Conservation (phyloP, 2,113 vertebrate genomes). For the Cettia cetti region DNA sequence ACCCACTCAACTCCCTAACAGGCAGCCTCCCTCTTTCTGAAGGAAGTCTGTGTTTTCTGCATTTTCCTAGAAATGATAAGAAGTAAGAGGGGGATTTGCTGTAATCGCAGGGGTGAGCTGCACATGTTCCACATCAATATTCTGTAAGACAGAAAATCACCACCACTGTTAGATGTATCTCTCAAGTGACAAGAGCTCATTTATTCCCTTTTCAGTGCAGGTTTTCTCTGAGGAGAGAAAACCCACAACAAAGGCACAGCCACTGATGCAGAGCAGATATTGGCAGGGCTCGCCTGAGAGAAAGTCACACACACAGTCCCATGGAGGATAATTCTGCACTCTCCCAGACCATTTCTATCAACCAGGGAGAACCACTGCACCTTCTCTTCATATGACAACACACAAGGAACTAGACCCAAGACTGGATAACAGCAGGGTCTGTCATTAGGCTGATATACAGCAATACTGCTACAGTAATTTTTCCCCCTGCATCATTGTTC, state of each 20-base stretch:
- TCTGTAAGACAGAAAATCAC: neutral
- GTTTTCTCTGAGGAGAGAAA: neutral
- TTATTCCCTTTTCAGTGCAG: neutral
- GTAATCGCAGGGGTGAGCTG: neutral
- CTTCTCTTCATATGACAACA: neutral
- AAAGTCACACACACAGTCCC: neutral
- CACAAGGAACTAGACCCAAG: neutral
- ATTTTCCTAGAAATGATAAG: neutral
- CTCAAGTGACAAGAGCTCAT: neutral
- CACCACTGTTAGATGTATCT: neutral
- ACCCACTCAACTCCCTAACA: neutral
- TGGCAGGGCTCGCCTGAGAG: neutral
- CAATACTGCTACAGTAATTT: neutral
- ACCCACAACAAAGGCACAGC: neutral
- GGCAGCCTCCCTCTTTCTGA: neutral
- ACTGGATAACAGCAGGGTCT: neutral
- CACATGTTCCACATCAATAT: neutral
- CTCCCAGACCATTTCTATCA: neutral
- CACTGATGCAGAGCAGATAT: neutral
- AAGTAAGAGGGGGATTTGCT: neutral
- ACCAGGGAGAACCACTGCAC: neutral
- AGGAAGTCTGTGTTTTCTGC: neutral
- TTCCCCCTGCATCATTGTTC: fast-evolving
- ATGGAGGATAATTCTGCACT: neutral
- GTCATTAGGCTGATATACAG: neutral